Evolutionary conservation across 2,888 invertebrate genomes (phyloP).

Genomic region (Hipparchia semele): DNA sequence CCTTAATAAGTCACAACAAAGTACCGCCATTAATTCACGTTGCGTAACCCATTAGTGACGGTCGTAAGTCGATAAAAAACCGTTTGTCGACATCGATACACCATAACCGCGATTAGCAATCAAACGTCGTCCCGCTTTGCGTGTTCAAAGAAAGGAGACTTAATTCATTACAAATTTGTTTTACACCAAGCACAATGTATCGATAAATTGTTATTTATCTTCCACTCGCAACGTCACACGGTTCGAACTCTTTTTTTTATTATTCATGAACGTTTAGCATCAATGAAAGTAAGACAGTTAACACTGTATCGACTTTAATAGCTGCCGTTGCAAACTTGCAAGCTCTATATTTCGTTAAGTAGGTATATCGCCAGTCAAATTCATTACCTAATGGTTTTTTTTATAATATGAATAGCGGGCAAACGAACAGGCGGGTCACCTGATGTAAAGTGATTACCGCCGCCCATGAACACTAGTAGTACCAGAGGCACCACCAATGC

Average conservation of each 20-base stretch:
- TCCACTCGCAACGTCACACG: not conserved
- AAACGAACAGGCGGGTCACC: no score
- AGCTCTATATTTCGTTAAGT: no score
- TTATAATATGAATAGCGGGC: no score
- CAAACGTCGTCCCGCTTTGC: slow-evolving; percentile 43
- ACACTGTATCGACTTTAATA: not conserved
- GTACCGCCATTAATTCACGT: slow-evolving; percentile 43
- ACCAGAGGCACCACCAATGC: no score
- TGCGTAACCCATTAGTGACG: slow-evolving; percentile 54
- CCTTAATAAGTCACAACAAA: slow-evolving; percentile 33
- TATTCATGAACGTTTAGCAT: slow-evolving; percentile 5
- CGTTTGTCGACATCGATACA: slow-evolving; percentile 55
- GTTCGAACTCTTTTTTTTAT: not conserved
- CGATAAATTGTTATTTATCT: slow-evolving; percentile 34
- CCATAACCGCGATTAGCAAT: slow-evolving; percentile 49
- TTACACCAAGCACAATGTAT: slow-evolving; percentile 32
- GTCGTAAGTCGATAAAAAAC: slow-evolving; percentile 49
- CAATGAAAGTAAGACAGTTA: not conserved
- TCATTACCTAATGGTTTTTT: no score
- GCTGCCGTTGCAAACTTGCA: not conserved
- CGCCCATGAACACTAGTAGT: no score
- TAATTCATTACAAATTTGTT: slow-evolving; percentile 39
- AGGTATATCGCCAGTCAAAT: no score
- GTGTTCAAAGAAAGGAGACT: slow-evolving; percentile 20
- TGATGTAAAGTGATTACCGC: no score